These are phyloP conservation scores for Clunio marinus DNA, from an alignment of 2,888 invertebrate genomes.

Conservation along the genomic window DNA sequence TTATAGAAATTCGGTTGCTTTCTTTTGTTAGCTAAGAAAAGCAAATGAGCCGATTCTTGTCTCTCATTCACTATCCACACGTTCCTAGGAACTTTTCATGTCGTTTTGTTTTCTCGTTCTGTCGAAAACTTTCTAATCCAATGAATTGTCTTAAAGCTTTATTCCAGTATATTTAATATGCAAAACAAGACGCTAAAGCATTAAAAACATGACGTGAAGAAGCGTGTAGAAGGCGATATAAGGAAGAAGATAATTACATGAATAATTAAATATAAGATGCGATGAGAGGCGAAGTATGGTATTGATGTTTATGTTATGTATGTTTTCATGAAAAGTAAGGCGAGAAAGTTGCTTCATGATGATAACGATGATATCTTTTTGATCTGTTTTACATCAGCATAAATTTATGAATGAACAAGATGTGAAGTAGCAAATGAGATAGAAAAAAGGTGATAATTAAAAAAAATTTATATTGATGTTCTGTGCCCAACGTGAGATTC, in stretches of 20 bases:
- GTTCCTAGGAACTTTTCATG: neutral
- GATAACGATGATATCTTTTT: conserved; percentile 16
- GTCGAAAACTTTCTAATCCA: neutral
- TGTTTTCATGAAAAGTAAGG: neutral
- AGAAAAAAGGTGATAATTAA: no score
- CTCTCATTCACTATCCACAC: neutral
- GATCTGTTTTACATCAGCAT: conserved; percentile 1
- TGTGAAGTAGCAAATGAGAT: no score
- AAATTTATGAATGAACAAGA: no score
- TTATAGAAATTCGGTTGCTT: no score
- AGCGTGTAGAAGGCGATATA: neutral
- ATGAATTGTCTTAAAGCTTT: conserved; percentile 11
- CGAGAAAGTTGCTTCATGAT: neutral
- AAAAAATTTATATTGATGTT: no score
- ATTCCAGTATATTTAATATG: conserved; percentile 21
- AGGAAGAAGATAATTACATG: neutral
- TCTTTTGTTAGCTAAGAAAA: neutral
- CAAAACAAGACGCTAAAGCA: conserved; percentile 8
- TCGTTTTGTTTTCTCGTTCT: no score
- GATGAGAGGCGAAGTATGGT: neutral
- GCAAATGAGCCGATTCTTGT: neutral
- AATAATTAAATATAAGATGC: conserved; percentile 12
- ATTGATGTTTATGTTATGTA: conserved; percentile 12
- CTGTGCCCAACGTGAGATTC: no score
- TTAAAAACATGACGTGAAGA: neutral